These are phyloP conservation scores for Porites rus DNA, from an alignment of 92 coral and sea anemone genomes.

Conservation along the genomic window DNA sequence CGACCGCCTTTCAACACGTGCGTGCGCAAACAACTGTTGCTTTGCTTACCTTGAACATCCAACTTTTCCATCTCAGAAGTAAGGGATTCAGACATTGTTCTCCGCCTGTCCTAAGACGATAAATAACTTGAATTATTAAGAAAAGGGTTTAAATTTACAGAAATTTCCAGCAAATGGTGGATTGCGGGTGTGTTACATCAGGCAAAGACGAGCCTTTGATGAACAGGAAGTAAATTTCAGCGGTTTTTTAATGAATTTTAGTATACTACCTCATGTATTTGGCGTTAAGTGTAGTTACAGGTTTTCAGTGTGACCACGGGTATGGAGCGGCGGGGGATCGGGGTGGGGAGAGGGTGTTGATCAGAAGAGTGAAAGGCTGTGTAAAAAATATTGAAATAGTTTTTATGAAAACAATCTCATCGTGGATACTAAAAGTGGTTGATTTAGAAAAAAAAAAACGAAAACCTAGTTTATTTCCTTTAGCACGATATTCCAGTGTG, in stretches of 20 bases:
- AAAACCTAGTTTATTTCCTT: neutral
- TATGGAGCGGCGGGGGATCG: too few relatives aligned
- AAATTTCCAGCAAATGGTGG: neutral
- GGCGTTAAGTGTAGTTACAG: too few relatives aligned
- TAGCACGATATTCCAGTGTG: neutral
- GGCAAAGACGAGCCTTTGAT: slow-evolving; percentile 24
- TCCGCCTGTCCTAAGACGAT: neutral
- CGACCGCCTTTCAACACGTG: neutral
- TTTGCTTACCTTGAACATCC: slow-evolving; percentile 47
- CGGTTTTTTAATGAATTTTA: neutral
- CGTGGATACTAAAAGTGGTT: too few relatives aligned
- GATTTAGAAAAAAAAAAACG: too few relatives aligned
- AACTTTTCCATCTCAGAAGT: slow-evolving; percentile 38
- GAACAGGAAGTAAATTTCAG: neutral
- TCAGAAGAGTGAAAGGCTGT: too few relatives aligned
- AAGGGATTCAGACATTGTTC: slow-evolving; percentile 29
- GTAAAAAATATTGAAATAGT: too few relatives aligned
- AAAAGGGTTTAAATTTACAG: neutral
- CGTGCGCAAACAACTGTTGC: neutral
- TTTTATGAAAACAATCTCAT: too few relatives aligned
- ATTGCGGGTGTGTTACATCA: slow-evolving; percentile 60
- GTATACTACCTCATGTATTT: neutral
- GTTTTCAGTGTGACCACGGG: too few relatives aligned
- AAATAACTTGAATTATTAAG: neutral
- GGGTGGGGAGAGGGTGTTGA: too few relatives aligned